Conservation (phyloP, 2,888 invertebrate genomes). For the Nymphalis urticae region DNA sequence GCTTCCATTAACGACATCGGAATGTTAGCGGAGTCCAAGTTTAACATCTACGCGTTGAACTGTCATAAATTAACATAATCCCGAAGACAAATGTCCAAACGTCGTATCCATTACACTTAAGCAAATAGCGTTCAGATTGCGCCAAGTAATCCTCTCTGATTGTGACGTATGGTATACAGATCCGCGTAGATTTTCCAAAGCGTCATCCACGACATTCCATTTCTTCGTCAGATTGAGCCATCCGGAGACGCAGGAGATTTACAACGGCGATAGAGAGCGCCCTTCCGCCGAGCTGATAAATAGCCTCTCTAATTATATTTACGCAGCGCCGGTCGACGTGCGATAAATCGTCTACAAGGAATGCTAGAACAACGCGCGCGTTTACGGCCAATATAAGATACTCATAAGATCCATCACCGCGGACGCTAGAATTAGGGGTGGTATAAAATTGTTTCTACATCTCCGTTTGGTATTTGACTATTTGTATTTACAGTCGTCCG, state of each 20-base stretch:
- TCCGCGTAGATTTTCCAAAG: slow-evolving; percentile 15
- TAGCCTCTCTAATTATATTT: slow-evolving; percentile 80
- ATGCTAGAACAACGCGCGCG: slow-evolving; percentile 69
- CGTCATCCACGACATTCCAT: slow-evolving; percentile 52
- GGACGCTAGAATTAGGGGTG: slow-evolving; percentile 43
- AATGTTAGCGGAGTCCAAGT: slow-evolving; percentile 37
- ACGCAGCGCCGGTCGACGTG: slow-evolving; percentile 74
- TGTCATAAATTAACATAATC: slow-evolving; percentile 59
- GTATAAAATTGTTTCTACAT: slow-evolving; percentile 6
- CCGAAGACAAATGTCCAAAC: slow-evolving; percentile 48
- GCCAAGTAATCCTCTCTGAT: slow-evolving; percentile 52
- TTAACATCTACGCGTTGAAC: slow-evolving; percentile 46
- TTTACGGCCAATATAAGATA: slow-evolving; percentile 58
- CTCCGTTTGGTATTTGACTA: slow-evolving; percentile 16
- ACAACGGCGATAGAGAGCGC: slow-evolving; percentile 72
- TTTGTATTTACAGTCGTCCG: slow-evolving; percentile 43
- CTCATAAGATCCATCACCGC: slow-evolving; percentile 59
- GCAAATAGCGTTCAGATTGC: slow-evolving; percentile 45
- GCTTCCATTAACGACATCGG: slow-evolving; percentile 5
- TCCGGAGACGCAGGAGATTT: slow-evolving; percentile 70
- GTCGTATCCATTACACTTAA: slow-evolving; percentile 48
- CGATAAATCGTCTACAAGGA: slow-evolving; percentile 70
- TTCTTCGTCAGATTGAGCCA: slow-evolving; percentile 74
- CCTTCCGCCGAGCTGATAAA: slow-evolving; percentile 78
- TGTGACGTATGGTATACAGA: slow-evolving; percentile 55